These are phyloP conservation scores for Sminthurinus signatus DNA, from an alignment of 1,140 invertebrate species.

Conservation along the genomic window DNA sequence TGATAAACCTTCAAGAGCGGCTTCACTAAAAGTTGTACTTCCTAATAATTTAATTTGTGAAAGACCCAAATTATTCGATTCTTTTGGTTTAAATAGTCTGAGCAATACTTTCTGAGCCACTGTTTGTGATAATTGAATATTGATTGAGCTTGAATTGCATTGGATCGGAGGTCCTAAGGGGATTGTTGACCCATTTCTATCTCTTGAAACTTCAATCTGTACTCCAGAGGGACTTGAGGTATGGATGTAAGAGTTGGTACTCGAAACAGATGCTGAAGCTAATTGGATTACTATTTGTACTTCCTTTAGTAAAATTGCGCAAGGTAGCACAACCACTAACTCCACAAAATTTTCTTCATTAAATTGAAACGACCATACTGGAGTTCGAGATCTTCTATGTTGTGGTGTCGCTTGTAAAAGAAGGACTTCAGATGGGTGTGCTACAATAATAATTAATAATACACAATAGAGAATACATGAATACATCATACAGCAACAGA, in stretches of 20 bases:
- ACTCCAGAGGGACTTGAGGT: slow-evolving; percentile 88
- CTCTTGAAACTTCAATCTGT: slow-evolving; percentile 65
- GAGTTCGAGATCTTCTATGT: slow-evolving; percentile 71
- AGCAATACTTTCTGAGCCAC: slow-evolving; percentile 58
- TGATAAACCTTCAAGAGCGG: slow-evolving; percentile 45
- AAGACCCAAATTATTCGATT: slow-evolving; percentile 78
- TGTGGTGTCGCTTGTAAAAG: slow-evolving; percentile 64
- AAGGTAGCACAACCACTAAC: slow-evolving; percentile 75
- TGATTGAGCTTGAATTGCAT: slow-evolving; percentile 76
- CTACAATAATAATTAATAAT: too few relatives aligned
- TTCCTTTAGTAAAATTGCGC: slow-evolving; percentile 78
- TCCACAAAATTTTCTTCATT: slow-evolving; percentile 84
- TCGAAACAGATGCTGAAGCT: slow-evolving; percentile 59
- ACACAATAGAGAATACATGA: too few relatives aligned
- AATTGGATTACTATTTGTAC: slow-evolving; percentile 82
- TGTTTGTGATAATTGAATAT: slow-evolving; percentile 71
- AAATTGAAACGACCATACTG: slow-evolving; percentile 89
- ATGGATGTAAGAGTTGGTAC: slow-evolving; percentile 7
- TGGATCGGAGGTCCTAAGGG: slow-evolving; percentile 66
- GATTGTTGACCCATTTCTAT: slow-evolving; percentile 48
- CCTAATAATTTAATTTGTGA: slow-evolving; percentile 80
- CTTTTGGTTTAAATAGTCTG: slow-evolving; percentile 70
- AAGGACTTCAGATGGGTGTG: slow-evolving; percentile 77
- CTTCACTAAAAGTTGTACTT: slow-evolving; percentile 64
- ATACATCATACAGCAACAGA: too few relatives aligned